Conservation (phyloP, 2,888 invertebrate genomes). For the Pocota personata region DNA sequence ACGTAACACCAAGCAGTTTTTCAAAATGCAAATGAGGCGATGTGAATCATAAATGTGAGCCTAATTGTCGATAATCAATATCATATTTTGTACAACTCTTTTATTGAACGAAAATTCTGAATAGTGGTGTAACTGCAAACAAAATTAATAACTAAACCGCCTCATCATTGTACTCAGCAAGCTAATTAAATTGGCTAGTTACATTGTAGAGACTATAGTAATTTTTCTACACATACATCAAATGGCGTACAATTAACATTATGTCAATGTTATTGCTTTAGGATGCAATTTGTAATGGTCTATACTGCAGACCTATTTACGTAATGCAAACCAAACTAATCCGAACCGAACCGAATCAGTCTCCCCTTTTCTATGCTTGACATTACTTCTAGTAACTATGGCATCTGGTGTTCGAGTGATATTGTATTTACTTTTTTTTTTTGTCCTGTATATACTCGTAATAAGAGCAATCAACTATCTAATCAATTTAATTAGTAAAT, state of each 20-base stretch:
- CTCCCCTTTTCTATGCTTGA: background rate
- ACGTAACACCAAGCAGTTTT: too few relatives aligned
- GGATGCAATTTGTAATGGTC: background rate
- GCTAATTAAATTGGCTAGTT: background rate
- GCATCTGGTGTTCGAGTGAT: slow-evolving; percentile 13
- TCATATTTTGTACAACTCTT: background rate
- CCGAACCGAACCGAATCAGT: background rate
- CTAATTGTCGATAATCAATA: too few relatives aligned
- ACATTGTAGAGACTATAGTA: background rate
- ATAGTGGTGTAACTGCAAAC: background rate
- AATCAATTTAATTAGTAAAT: slow-evolving; percentile 69
- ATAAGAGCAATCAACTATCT: slow-evolving; percentile 61
- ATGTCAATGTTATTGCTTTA: background rate
- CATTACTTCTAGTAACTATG: slow-evolving; percentile 11
- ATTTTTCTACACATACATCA: background rate
- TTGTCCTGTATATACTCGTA: slow-evolving; percentile 10
- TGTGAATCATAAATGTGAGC: too few relatives aligned
- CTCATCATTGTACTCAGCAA: background rate
- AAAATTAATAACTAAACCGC: background rate
- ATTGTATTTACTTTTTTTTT: background rate
- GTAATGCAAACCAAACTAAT: background rate
- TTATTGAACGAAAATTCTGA: background rate
- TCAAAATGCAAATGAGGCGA: too few relatives aligned
- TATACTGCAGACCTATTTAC: background rate
- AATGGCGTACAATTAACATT: background rate